These are phyloP conservation scores for Climacteris rufus DNA, from an alignment of 2,113 vertebrate species.

Conservation along the genomic window DNA sequence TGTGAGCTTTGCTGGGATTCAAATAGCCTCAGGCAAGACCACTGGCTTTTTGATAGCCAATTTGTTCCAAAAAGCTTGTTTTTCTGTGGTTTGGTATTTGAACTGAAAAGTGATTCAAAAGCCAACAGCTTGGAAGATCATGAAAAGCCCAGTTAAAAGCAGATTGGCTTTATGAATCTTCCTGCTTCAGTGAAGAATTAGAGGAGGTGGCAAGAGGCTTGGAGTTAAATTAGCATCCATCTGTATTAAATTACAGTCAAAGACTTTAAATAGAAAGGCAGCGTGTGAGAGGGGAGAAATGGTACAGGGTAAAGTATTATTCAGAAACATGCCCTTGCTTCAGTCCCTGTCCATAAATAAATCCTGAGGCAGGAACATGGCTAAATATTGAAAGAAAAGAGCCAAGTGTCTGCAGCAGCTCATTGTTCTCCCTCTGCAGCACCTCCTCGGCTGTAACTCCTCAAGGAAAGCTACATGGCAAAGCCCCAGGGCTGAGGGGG, in stretches of 20 bases:
- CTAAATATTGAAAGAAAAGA: not conserved
- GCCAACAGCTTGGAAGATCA: slow-evolving; percentile 5
- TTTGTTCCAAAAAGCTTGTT: not conserved
- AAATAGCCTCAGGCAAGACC: not conserved
- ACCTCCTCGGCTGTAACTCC: not conserved
- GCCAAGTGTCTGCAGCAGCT: not conserved
- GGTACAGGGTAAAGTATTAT: not conserved
- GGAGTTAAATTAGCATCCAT: slow-evolving; percentile 37
- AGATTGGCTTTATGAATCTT: slow-evolving; percentile 15
- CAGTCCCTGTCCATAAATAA: slow-evolving; percentile 26
- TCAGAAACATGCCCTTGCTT: slow-evolving; percentile 37
- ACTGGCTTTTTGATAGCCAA: not conserved
- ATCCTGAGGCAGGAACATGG: not conserved
- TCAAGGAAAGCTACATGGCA: not conserved
- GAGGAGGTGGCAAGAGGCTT: slow-evolving; percentile 21
- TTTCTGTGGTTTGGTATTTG: not conserved
- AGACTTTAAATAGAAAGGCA: slow-evolving; percentile 48
- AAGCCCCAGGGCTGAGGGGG: not conserved
- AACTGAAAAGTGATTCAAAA: slow-evolving; percentile 22
- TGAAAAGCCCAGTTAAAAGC: slow-evolving; percentile 12
- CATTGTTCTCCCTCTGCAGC: not conserved
- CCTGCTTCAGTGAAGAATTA: slow-evolving; percentile 1
- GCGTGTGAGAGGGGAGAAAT: not conserved
- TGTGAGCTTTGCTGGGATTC: not conserved
- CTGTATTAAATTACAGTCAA: slow-evolving; percentile 33